A percentile compares a stretch with the other conserved stretches of the same genome.
Evolutionary conservation across 2,888 invertebrate genomes (phyloP).

Genomic region (Acleris literana): DNA sequence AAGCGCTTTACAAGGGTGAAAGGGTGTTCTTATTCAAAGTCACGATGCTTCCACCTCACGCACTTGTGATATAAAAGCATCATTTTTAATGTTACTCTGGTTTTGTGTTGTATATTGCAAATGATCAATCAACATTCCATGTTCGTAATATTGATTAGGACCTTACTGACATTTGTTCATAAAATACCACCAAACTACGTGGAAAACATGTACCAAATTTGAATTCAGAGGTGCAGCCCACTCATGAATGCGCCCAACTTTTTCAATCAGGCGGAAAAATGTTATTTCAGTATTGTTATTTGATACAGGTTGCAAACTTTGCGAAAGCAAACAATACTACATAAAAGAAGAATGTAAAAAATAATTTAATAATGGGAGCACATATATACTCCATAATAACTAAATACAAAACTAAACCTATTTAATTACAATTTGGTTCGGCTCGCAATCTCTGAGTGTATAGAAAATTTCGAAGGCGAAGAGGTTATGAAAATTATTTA

Average conservation of each 20-base stretch:
- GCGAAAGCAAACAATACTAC: conserved; percentile 23
- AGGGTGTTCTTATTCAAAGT: conserved; percentile 11
- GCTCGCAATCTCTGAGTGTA: conserved; percentile 9
- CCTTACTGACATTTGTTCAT: too few species aligned
- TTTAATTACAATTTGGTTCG: conserved; percentile 20
- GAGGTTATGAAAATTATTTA: conserved; percentile 24
- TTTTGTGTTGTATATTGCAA: not conserved
- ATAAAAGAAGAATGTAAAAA: too few species aligned
- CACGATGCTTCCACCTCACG: conserved; percentile 1
- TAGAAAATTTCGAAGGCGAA: conserved; percentile 18
- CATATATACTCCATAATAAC: not conserved
- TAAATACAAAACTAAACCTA: conserved; percentile 15
- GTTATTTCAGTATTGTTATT: conserved; percentile 20
- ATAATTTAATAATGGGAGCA: too few species aligned
- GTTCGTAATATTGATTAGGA: not conserved
- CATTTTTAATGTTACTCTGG: not conserved
- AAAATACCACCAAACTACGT: not conserved
- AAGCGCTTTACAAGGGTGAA: conserved; percentile 21
- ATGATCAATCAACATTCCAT: not conserved
- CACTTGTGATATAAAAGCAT: conserved; percentile 1
- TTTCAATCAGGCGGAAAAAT: conserved; percentile 29
- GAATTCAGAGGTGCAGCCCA: conserved; percentile 8
- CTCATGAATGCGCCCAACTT: conserved; percentile 30
- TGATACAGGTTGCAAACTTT: conserved; percentile 21
- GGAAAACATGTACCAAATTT: not conserved